Evolutionary conservation across 2,113 vertebrate genomes (phyloP).

Genomic region (Macquaria australasica): DNA sequence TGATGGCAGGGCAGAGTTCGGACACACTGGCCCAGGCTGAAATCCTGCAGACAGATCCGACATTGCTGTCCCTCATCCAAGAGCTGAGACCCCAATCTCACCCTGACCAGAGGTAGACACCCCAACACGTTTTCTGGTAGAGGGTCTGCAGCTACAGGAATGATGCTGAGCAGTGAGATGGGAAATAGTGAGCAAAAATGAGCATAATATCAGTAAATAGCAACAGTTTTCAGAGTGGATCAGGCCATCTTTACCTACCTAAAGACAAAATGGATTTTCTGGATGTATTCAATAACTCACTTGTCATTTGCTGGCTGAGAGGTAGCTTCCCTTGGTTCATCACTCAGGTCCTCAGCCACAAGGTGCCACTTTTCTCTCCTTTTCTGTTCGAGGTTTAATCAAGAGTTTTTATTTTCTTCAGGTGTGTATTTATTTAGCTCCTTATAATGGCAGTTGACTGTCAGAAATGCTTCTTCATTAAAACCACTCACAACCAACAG

Average conservation of each 20-base stretch:
- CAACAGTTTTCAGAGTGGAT: not conserved
- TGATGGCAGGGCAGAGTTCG: conserved; percentile 84
- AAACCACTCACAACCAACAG: not conserved
- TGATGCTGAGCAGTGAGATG: not conserved
- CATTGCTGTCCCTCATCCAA: conserved; percentile 82
- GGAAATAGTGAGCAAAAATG: not conserved
- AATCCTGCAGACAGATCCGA: conserved; percentile 84
- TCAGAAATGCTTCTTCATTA: not conserved
- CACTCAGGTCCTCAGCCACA: conserved; percentile 32
- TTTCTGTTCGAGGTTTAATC: conserved; percentile 70
- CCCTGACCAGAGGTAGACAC: conserved; percentile 65
- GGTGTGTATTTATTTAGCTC: not conserved
- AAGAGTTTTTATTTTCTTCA: conserved; percentile 1
- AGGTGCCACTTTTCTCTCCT: conserved; percentile 80
- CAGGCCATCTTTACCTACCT: not conserved
- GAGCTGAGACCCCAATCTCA: conserved; percentile 78
- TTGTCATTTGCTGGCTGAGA: conserved; percentile 32
- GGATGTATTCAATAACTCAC: conserved; percentile 39
- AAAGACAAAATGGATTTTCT: not conserved
- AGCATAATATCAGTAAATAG: not conserved
- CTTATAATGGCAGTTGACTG: not conserved
- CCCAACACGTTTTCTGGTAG: conserved; percentile 72
- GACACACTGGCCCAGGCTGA: conserved; percentile 72
- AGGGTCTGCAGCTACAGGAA: not conserved
- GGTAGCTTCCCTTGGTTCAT: conserved; percentile 34